Evolutionary conservation across 2,797 vertebrate genomes (phyloP).

Genomic region (Nasua narica): DNA sequence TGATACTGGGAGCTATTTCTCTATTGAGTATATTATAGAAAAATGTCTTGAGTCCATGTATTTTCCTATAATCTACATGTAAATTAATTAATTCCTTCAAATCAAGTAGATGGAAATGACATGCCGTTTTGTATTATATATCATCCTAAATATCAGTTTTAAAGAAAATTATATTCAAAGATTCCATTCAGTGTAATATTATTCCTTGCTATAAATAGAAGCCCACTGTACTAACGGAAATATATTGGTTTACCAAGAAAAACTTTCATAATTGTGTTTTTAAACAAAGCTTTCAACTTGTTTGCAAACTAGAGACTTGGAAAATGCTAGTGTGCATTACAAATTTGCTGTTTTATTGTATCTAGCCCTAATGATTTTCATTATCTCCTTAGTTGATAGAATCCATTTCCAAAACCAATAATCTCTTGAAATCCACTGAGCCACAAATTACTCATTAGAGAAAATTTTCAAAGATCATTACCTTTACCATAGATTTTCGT

Average conservation of each 20-base stretch:
- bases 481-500: conserved; percentile 83
- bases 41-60: background rate
- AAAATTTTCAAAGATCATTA: conserved; percentile 89
- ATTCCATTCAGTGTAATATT: background rate
- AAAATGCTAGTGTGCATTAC: conserved; percentile 75
- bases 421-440: conserved; percentile 86
- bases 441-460: conserved; percentile 88
- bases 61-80: background rate
- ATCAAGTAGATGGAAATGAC: background rate
- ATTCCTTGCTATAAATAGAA: background rate
- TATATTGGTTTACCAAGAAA: conserved; percentile 34
- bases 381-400: conserved; percentile 87
- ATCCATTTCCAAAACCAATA: conserved; percentile 88
- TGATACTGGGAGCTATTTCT: background rate
- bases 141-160: background rate
- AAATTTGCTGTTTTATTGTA: conserved; percentile 82
- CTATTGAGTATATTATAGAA: background rate
- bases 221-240: background rate
- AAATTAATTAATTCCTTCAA: background rate
- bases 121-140: background rate
- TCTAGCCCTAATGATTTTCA: conserved; percentile 85
- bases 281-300: conserved; percentile 76
- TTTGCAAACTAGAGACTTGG: conserved; percentile 66
- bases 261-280: conserved; percentile 63
- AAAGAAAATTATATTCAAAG: background rate